Conservation (phyloP, 2,888 invertebrate species). For the Glomeris marginata region DNA sequence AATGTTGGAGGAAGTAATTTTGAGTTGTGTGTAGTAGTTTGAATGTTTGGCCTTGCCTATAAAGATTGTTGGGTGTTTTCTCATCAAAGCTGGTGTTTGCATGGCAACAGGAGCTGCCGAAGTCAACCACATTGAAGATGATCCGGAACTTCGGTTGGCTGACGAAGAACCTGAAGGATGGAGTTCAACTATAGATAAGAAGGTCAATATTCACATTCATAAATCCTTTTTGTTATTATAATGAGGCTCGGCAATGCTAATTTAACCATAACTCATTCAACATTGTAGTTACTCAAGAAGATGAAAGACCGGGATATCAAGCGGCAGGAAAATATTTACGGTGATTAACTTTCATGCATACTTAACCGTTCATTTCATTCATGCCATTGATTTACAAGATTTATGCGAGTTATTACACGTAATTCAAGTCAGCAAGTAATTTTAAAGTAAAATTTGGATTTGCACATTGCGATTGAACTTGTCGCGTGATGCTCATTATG, state of each 20-base stretch:
- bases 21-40: no score
- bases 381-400: background rate
- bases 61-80: no score
- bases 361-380: background rate
- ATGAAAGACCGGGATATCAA: slow-evolving; percentile 68
- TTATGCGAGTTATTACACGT: no score
- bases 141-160: slow-evolving; percentile 62
- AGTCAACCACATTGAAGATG: slow-evolving; percentile 54
- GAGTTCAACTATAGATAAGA: slow-evolving; percentile 79
- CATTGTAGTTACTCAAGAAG: slow-evolving; percentile 35
- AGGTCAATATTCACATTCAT: slow-evolving; percentile 29
- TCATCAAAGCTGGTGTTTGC: background rate
- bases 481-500: no score
- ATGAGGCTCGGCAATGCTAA: background rate
- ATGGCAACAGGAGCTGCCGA: slow-evolving; percentile 14
- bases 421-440: no score
- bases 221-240: slow-evolving; percentile 9
- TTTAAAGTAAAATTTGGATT: no score
- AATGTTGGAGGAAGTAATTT: no score
- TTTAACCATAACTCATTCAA: background rate
- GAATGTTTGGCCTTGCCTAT: no score
- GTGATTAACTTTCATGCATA: slow-evolving; percentile 21
- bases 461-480: no score
- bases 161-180: slow-evolving; percentile 83
- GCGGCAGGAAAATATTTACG: slow-evolving; percentile 87